A percentile compares a stretch with the other conserved stretches of the same genome.
These are phyloP conservation scores for Apis cerana DNA, from an alignment of 1,140 invertebrate species.

Conservation along the genomic window DNA sequence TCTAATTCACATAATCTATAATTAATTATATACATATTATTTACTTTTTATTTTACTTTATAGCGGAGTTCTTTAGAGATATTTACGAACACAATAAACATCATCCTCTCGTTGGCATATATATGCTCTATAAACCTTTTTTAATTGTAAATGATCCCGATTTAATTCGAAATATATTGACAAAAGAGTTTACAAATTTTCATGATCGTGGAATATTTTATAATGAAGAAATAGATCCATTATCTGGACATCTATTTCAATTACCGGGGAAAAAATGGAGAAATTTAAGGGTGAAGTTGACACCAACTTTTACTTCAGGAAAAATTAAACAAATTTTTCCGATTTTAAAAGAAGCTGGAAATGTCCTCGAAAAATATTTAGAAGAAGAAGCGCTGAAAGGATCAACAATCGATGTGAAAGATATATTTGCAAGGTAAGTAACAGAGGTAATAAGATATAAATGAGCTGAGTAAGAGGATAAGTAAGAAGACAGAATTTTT, in stretches of 20 bases:
- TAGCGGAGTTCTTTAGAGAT: constrained; percentile 53
- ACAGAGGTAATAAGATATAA: too few species aligned
- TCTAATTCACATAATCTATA: not conserved
- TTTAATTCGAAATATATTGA: constrained; percentile 78
- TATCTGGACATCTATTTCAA: constrained; percentile 82
- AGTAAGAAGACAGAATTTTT: too few species aligned
- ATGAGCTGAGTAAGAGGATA: too few species aligned
- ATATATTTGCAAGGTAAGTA: constrained; percentile 79
- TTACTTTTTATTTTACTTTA: constrained; percentile 13
- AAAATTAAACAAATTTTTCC: constrained; percentile 83
- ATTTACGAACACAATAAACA: constrained; percentile 52
- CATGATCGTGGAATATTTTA: constrained; percentile 76
- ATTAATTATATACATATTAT: not conserved
- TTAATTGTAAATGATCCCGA: constrained; percentile 79
- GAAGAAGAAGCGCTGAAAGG: constrained; percentile 53
- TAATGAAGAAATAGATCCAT: constrained; percentile 80
- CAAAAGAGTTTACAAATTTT: constrained; percentile 81
- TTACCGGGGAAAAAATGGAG: constrained; percentile 80
- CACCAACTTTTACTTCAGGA: constrained; percentile 82
- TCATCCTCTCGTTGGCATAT: constrained; percentile 73
- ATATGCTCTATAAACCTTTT: constrained; percentile 79
- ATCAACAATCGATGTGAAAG: constrained; percentile 72
- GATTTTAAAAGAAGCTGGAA: constrained; percentile 76
- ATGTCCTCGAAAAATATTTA: constrained; percentile 68
- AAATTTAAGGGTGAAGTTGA: constrained; percentile 79